Percentiles rank a stretch among this genome's conserved stretches.
Conservation (phyloP, 2,888 invertebrate genomes). For the Orthosia gothica region DNA sequence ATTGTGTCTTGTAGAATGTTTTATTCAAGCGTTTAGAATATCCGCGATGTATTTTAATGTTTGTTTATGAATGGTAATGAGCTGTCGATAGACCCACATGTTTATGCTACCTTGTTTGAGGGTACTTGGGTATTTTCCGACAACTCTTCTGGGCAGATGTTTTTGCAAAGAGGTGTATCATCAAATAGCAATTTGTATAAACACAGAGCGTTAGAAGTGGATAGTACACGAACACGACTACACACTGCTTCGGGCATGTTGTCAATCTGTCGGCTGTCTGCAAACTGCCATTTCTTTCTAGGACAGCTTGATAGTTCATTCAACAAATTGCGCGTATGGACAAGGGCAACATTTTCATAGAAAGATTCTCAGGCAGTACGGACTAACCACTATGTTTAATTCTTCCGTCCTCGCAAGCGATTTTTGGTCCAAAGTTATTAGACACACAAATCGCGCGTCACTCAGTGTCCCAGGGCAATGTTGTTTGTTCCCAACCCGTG, state of each 20-base stretch:
- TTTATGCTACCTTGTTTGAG: slow-evolving; percentile 38
- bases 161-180: slow-evolving; percentile 17
- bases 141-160: slow-evolving; percentile 33
- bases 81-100: slow-evolving; percentile 51
- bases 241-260: background rate
- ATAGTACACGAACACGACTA: background rate
- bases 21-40: slow-evolving; percentile 81
- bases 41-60: slow-evolving; percentile 72
- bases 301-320: background rate
- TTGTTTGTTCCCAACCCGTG: slow-evolving; percentile 69
- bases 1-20: slow-evolving; percentile 81
- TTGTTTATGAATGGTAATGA: slow-evolving; percentile 80
- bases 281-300: background rate
- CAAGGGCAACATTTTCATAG: background rate
- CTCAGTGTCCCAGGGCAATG: slow-evolving; percentile 60
- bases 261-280: slow-evolving; percentile 14
- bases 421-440: slow-evolving; percentile 64
- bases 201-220: background rate
- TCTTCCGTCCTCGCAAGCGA: slow-evolving; percentile 39
- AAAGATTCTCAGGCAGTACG: background rate
- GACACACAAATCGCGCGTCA: slow-evolving; percentile 65
- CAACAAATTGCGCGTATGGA: no score
- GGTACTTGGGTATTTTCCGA: slow-evolving; percentile 32
- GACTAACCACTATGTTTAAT: slow-evolving; percentile 33
- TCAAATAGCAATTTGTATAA: slow-evolving; percentile 31